Evolutionary conservation across 2,797 vertebrate species (phyloP).

Genomic region (Urocyon cinereoargenteus): DNA sequence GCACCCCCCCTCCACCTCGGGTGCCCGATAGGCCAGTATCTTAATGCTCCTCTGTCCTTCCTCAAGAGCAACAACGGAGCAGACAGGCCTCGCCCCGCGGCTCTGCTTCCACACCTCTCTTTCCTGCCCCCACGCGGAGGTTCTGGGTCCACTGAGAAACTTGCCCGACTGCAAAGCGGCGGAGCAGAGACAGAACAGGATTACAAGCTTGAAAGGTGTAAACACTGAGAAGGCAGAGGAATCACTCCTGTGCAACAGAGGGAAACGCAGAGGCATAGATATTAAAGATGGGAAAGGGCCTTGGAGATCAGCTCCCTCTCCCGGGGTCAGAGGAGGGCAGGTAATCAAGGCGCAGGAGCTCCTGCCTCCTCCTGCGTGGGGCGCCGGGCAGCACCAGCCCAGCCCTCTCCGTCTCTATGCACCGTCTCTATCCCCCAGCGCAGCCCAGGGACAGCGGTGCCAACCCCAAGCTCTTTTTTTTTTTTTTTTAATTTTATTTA

Average conservation of each 20-base stretch:
- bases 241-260: background rate
- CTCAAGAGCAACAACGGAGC: background rate
- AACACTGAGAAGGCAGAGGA: background rate
- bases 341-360: background rate
- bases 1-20: no score
- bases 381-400: background rate
- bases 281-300: background rate
- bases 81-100: background rate
- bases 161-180: fast-evolving
- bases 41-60: fast-evolving
- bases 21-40: no score
- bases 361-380: background rate
- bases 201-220: background rate
- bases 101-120: background rate
- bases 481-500: no score
- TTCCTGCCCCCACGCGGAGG: background rate
- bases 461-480: background rate
- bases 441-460: background rate
- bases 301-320: background rate
- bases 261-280: background rate
- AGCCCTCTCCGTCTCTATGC: background rate
- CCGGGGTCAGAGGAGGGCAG: background rate
- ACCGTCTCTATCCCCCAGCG: background rate
- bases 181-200: background rate
- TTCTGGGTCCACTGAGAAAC: background rate